These are phyloP conservation scores for Stichopus horrens DNA, from an alignment of 53 echinoderm and acorn worm genomes.

Conservation along the genomic window DNA sequence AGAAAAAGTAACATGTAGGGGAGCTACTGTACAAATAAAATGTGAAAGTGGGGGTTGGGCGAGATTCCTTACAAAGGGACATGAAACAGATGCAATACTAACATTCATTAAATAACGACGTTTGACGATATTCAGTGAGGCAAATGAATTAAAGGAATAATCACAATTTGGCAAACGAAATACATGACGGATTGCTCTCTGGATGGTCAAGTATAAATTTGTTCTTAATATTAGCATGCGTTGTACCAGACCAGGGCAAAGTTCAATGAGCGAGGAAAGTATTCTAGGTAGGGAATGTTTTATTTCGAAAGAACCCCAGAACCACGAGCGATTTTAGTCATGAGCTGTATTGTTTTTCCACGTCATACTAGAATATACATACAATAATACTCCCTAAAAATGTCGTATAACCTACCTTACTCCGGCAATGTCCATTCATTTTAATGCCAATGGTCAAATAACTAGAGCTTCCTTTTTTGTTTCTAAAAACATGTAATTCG, in stretches of 20 bases:
- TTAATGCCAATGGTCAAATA: neutral
- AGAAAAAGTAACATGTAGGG: no score
- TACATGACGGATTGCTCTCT: neutral
- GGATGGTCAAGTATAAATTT: neutral
- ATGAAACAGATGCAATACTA: neutral
- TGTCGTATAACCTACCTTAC: neutral
- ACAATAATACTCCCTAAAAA: neutral
- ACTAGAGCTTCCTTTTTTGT: neutral
- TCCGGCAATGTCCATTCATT: neutral
- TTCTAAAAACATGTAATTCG: neutral
- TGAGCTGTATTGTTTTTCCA: neutral
- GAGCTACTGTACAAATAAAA: no score
- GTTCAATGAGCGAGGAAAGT: neutral
- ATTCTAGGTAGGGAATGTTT: neutral
- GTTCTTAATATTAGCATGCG: neutral
- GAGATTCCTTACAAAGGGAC: neutral
- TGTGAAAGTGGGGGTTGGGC: neutral
- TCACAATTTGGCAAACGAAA: neutral
- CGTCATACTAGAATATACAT: neutral
- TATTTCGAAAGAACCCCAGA: neutral
- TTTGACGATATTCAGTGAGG: slow-evolving; percentile 4
- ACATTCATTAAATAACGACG: neutral
- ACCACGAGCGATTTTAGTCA: neutral
- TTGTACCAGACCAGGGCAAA: neutral
- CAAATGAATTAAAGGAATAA: neutral